Base-by-base conservation (phyloP, 2,797 vertebrate species). In the Picus viridis region DNA sequence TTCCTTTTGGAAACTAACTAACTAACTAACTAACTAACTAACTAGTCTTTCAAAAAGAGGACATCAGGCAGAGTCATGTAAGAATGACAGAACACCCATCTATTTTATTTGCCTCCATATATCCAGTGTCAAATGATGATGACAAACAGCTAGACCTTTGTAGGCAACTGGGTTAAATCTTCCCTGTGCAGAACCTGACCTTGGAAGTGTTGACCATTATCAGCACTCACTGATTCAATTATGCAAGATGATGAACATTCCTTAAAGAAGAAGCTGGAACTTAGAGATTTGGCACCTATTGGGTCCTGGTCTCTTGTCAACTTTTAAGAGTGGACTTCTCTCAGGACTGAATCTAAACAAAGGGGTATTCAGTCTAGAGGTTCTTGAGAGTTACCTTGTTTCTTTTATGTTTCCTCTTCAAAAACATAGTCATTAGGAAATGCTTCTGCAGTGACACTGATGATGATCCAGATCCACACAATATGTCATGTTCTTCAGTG, bases 271-370 rank as follows among this genome's bases (percentile, higher is more conserved):
- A 57, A 87, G 41, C 17, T 58, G 17, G 3, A 10, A 39, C n/a
- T 67, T 45, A 54, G 3, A 67, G 12, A 22, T 6, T 82, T 4
- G 1, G 32, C 30, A 68, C 0, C 0, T 51, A 0, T 77, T 62
- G 24, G 7, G 11, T 76, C n/a, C n/a, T 57, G 12, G 15, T 70
- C 29, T 79, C 30, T 53, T 62, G 36, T 43, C 65, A 57, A 0
- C 11, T 56, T 83, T 9, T 14, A 83, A 67, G 11, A 10, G 12
- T 32, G 24, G 27, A 32, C 32, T 71, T 16, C 17, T 16, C 19
- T 58, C 8, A 49, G 24, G 22, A 70, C 29, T 56, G 24, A 47
- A 57, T 39, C 14, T 80, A 27, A 77, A 88, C 43, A 16, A 85
- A 81, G 12, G 39, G 6, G 1, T 63, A 4, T 30, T 26, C 14